phyloP scores from a whole-genome alignment of 2,888 invertebrate species.

The Lepas anatifera region DNA sequence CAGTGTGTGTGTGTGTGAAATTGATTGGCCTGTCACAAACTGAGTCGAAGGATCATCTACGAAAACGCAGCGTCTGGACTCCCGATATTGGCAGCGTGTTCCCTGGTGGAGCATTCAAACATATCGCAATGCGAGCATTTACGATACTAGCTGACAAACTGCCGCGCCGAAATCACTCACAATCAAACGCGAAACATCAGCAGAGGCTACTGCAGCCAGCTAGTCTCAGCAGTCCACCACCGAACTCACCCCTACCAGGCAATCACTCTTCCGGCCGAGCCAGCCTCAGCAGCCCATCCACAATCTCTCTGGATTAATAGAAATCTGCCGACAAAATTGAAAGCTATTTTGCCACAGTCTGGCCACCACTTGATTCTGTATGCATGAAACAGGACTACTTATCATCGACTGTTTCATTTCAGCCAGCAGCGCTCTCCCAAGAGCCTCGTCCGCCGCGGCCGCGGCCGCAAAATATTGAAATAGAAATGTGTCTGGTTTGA shows the following conservation, averaged over 20 bases:
- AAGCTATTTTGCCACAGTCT: background rate
- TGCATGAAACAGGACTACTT: background rate
- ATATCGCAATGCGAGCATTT: too few relatives aligned
- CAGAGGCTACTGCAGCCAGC: background rate
- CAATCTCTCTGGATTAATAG: constrained; percentile 11
- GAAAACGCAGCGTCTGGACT: too few relatives aligned
- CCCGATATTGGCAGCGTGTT: too few relatives aligned
- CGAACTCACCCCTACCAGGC: background rate
- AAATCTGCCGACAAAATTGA: background rate
- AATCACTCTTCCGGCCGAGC: too few relatives aligned
- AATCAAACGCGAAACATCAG: background rate
- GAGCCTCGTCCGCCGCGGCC: background rate
- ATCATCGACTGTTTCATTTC: background rate
- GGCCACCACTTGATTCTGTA: background rate
- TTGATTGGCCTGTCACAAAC: too few relatives aligned
- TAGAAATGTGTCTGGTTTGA: background rate
- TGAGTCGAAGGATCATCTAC: too few relatives aligned
- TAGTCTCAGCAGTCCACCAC: background rate
- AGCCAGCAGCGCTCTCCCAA: background rate
- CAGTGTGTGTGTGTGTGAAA: too few relatives aligned
- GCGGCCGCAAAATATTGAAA: background rate
- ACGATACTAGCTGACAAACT: too few relatives aligned
- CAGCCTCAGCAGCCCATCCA: too few relatives aligned
- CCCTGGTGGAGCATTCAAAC: too few relatives aligned
- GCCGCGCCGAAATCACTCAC: background rate